Evolutionary conservation across 2,113 vertebrate genomes (phyloP).

Genomic region (Alligator sinensis): DNA sequence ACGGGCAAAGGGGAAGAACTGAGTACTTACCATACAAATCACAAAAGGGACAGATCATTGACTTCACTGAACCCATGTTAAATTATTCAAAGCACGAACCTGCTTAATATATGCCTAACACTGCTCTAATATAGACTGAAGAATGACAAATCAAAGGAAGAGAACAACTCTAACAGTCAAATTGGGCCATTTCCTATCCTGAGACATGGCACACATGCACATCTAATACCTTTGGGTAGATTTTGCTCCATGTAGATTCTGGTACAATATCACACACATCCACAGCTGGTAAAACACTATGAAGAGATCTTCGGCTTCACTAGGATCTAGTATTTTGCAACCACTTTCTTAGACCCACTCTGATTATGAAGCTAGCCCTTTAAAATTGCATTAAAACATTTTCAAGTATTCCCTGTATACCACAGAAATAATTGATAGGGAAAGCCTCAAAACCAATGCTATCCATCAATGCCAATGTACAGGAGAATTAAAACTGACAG

Average conservation of each 20-base stretch:
- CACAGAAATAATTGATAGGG: neutral
- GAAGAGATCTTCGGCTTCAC: neutral
- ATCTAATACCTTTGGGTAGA: neutral
- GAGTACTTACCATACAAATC: neutral
- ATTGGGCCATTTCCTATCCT: neutral
- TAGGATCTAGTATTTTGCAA: neutral
- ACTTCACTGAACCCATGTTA: neutral
- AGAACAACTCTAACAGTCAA: too few species aligned
- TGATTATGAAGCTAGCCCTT: neutral
- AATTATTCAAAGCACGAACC: neutral
- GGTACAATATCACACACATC: neutral
- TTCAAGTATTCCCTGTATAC: neutral
- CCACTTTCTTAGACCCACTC: neutral
- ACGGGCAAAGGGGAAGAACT: too few species aligned
- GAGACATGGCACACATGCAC: neutral
- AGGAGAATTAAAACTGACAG: slow-evolving; percentile 60
- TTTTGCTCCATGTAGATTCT: neutral
- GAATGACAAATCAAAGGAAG: neutral
- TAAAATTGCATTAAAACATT: neutral
- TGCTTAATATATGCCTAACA: neutral
- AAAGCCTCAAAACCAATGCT: neutral
- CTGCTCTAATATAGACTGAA: neutral
- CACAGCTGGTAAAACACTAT: fast-evolving
- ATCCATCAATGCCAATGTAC: slow-evolving; percentile 44
- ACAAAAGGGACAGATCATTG: neutral